phyloP scores from a whole-genome alignment of 2,888 invertebrate species.

The Apeira syringaria region DNA sequence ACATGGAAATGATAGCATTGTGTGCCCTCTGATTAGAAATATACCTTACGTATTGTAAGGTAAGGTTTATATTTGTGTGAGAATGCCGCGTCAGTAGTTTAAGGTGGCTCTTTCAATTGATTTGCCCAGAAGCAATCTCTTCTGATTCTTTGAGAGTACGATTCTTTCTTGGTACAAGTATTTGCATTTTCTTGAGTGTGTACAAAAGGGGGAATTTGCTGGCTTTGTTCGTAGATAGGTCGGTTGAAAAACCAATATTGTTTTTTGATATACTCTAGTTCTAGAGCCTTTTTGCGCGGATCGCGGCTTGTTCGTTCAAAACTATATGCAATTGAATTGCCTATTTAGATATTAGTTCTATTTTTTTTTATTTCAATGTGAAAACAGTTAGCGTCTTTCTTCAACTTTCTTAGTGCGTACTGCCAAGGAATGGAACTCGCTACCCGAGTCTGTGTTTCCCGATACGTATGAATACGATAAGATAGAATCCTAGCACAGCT shows the following conservation, averaged over 20 bases:
- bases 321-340: not conserved
- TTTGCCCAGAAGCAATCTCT: constrained; percentile 62
- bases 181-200: constrained; percentile 64
- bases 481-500: too few relatives aligned
- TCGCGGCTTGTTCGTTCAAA: constrained; percentile 7
- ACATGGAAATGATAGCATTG: constrained; percentile 64
- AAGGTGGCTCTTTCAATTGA: constrained; percentile 54
- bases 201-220: constrained; percentile 63
- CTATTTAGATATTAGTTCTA: not conserved
- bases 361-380: too few relatives aligned
- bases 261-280: constrained; percentile 32
- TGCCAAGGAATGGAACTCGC: too few relatives aligned
- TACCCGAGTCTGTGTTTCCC: too few relatives aligned
- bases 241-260: constrained; percentile 45
- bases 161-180: constrained; percentile 51
- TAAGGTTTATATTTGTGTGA: constrained; percentile 13
- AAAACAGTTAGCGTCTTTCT: too few relatives aligned
- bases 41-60: constrained; percentile 15
- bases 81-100: constrained; percentile 26
- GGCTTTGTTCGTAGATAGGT: constrained; percentile 55
- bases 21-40: constrained; percentile 35
- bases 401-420: too few relatives aligned
- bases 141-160: constrained; percentile 59
- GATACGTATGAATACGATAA: too few relatives aligned
- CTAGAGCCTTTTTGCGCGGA: constrained; percentile 14